A percentile compares a stretch with the other conserved stretches of the same genome.
Conservation (phyloP, 1,140 invertebrate genomes). For the Propsilocerus akamusi region DNA sequence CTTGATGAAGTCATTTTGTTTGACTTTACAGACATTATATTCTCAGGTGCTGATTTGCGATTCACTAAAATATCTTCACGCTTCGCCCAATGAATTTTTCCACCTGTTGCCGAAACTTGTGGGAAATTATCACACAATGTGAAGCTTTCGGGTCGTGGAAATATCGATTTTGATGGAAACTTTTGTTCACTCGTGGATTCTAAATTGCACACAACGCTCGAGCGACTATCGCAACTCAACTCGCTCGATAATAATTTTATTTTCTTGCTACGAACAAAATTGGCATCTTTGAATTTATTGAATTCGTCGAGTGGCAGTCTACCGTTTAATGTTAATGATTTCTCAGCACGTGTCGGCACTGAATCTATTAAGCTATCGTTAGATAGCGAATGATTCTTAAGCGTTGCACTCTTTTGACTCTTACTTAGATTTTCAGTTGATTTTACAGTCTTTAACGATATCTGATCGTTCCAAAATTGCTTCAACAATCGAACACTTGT, state of each 20-base stretch:
- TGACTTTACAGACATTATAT: background rate
- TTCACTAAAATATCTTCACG: background rate
- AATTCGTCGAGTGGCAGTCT: background rate
- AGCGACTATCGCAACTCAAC: background rate
- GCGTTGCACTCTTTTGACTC: background rate
- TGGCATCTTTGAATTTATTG: background rate
- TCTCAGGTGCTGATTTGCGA: background rate
- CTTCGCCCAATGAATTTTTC: conserved; percentile 1
- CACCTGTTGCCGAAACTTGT: background rate
- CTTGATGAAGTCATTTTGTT: background rate
- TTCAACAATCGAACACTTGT: background rate
- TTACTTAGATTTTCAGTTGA: background rate
- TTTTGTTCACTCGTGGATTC: background rate
- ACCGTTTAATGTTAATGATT: background rate
- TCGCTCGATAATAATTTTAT: background rate
- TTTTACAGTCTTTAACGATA: conserved; percentile 2
- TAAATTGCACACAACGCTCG: background rate
- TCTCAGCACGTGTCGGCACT: background rate
- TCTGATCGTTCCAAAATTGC: conserved; percentile 2
- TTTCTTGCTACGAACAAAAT: background rate
- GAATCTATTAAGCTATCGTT: background rate
- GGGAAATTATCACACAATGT: background rate
- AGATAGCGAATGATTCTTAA: background rate
- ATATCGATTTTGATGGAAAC: background rate
- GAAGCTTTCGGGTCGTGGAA: background rate